Evolutionary conservation across 2,888 invertebrate genomes (phyloP), one percentile per base, ranked within the genome.

Genomic region (Drosophila ustulata): DNA sequence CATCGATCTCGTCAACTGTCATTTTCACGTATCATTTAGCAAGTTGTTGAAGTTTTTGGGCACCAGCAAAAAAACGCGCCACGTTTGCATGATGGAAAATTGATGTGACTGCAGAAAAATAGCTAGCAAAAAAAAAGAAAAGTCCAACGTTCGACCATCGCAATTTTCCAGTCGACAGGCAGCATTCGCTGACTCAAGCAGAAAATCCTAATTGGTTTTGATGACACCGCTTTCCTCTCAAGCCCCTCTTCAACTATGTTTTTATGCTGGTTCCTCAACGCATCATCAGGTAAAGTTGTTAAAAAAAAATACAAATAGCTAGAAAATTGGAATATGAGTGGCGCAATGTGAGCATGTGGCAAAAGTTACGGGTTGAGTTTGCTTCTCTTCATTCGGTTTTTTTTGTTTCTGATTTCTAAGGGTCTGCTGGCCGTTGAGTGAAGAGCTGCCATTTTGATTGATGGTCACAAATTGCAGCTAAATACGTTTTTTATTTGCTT

Each of bases 21-120:
- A 91, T 91, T 91, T 91, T 91, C 90, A 91, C 91, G 91, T 91
- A 91, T 91, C 91, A 91, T 91, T 91, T 90, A 83, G 83, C 86
- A 90, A 86, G 81, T 88, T 82, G 84, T 68, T 79, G 70, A 80
- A 77, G 76, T 78, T 83, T 66, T 76, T 72, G 66, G 62, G 53
- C 45, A 61, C 45, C 39, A 58, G 73, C 50, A 30, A 37, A 28
- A 49, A 66, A 69, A 69, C 71, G 65, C 57, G 58, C 72, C 72
- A 71, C 73, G 66, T 73, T 70, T 74, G 71, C 86, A 70, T 88
- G 85, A 86, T 89, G 84, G 85, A 69, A 85, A 89, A 89, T 84
- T 81, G 88, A 86, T 87, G 89, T 73, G 73, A 68, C 71, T 80
- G 80, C 71, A 75, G 45, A 43, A 65, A 65, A 52, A 61, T 66